Conservation (phyloP, 2,113 vertebrate genomes). For the Puntigrus tetrazona region DNA sequence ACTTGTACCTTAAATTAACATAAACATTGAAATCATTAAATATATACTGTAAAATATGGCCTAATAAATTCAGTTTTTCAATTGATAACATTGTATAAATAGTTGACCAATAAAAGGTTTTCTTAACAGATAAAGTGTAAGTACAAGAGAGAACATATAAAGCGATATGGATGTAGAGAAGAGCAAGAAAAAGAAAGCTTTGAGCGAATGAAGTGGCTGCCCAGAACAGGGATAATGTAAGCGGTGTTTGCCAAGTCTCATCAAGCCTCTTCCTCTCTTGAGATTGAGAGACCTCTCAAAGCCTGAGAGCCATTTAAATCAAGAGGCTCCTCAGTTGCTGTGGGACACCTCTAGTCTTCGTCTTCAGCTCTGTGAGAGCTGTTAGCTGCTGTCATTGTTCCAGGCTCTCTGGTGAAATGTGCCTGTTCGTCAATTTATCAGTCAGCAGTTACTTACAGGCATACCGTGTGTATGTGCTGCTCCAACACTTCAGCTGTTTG, state of each 20-base stretch:
- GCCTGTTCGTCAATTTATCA: slow-evolving; percentile 25
- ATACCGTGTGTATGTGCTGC: not conserved
- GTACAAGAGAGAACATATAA: not conserved
- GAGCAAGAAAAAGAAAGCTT: slow-evolving; percentile 16
- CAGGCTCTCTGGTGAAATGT: slow-evolving; percentile 27
- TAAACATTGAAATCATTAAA: too few relatives aligned
- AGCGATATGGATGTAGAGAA: slow-evolving; percentile 8
- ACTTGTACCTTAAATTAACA: too few relatives aligned
- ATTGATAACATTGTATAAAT: not conserved
- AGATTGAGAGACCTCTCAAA: slow-evolving; percentile 80
- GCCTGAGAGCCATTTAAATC: slow-evolving; percentile 81
- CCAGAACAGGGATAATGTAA: slow-evolving; percentile 40
- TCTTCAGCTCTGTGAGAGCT: slow-evolving; percentile 8
- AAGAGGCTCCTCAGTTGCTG: slow-evolving; percentile 74
- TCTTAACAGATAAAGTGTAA: not conserved
- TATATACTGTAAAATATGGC: too few relatives aligned
- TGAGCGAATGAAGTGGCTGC: slow-evolving; percentile 13
- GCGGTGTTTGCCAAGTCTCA: slow-evolving; percentile 73
- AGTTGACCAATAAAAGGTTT: not conserved
- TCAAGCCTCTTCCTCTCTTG: slow-evolving; percentile 79
- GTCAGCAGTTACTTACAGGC: slow-evolving; percentile 9
- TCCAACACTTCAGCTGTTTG: not conserved
- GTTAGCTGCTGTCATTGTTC: slow-evolving; percentile 36
- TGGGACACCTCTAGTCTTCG: slow-evolving; percentile 72
- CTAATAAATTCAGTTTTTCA: not conserved